These are phyloP conservation scores for Cheirogaleus major DNA, from an alignment of 2,797 vertebrate species.

Conservation along the genomic window DNA sequence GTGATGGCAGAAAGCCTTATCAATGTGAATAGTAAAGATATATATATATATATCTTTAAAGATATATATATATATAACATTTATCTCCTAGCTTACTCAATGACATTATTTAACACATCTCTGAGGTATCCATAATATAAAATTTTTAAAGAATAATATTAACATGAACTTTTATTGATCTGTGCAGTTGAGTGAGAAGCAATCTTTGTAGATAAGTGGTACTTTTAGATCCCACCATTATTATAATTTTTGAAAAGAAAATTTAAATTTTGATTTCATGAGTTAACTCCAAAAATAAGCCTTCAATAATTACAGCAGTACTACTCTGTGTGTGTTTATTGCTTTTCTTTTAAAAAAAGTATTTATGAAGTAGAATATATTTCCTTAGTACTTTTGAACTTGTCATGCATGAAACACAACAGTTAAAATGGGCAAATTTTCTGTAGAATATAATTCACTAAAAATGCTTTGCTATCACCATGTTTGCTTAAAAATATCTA, in stretches of 20 bases:
- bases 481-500: background rate
- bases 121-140: background rate
- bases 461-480: background rate
- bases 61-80: background rate
- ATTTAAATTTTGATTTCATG: background rate
- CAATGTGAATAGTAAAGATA: conserved; percentile 17
- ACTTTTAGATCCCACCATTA: background rate
- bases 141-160: background rate
- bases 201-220: background rate
- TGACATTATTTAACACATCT: background rate
- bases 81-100: background rate
- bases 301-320: background rate
- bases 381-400: background rate
- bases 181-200: background rate
- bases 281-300: background rate
- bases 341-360: background rate
- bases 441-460: background rate
- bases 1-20: conserved; percentile 50
- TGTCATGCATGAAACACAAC: background rate
- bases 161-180: background rate
- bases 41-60: background rate
- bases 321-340: background rate
- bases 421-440: background rate
- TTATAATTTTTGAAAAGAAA: conserved; percentile 5
- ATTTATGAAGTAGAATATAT: background rate